Base-by-base conservation (phyloP, 2,888 invertebrate species). In the Andrena praecox region DNA sequence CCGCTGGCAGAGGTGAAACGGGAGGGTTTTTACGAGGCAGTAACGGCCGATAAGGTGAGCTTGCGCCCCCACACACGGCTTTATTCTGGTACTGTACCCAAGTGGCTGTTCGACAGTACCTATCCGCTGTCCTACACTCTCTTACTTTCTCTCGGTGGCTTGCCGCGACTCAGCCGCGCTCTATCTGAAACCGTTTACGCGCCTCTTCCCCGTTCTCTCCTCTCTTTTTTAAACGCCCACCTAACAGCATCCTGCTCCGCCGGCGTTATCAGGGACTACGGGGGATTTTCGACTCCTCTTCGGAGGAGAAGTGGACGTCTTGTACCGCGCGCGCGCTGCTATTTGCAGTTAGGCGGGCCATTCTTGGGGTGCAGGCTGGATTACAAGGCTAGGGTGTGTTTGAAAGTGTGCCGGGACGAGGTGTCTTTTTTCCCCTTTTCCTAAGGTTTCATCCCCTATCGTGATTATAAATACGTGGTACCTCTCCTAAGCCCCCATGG, bases 41-140 rank as follows among this genome's bases (percentile, higher is more conserved):
- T 93, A 93, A 94, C 93, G 93, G 93, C 93, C 94, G 94, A 94
- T 94, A 94, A 94, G 94, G 94, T 92, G 93, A 93, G 93, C 93
- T 92, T 89, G 91, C 89, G 90, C 91, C 90, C 89, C 91, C 83
- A 77, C 80, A 90, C 90, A 87, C 90, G 92, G 90, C 93, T 92
- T 94, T 93, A 93, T 91, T 92, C 91, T 87, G 90, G 92, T 93
- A 93, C 93, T 92, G 93, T 92, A 93, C 93, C 93, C 93, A 93
- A 94, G 94, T 93, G 93, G 91, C 93, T 93, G 92, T 92, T 93
- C 93, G 90, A 88, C 91, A 87, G 87, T 90, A 87, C 90, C 87
- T 87, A 88, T 87, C 84, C 79, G 73, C 80, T 84, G 71, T 86
- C 83, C 24, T 85, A 84, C 87, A 85, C 83, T 85, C 81, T 85